phyloP scores from a whole-genome alignment of 92 coral and sea anemone genomes.

The Zoanthus solanderi region DNA sequence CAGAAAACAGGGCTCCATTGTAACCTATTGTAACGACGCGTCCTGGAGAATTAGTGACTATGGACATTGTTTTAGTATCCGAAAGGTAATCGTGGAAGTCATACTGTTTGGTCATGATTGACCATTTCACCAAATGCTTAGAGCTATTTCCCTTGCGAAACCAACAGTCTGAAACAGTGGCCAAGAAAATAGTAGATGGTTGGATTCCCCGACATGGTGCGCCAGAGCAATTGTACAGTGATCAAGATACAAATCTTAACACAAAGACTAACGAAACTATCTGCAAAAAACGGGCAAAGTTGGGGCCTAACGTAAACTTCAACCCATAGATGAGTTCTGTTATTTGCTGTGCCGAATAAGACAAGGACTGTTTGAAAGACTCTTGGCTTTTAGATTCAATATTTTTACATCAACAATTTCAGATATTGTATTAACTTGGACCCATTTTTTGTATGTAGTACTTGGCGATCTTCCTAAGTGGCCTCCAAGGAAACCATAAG shows the following conservation, averaged over 20 bases:
- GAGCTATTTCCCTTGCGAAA: conserved; percentile 31
- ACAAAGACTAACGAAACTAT: conserved; percentile 1
- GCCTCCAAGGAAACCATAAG: too few species aligned
- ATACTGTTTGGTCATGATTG: not conserved
- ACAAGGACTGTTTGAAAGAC: too few species aligned
- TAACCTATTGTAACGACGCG: not conserved
- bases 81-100: conserved; percentile 1
- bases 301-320: too few species aligned
- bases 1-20: conserved; percentile 23
- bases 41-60: conserved; percentile 37
- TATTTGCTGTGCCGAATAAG: too few species aligned
- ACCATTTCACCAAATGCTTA: too few species aligned
- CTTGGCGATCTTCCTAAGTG: too few species aligned
- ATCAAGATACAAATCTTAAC: conserved; percentile 35
- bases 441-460: too few species aligned
- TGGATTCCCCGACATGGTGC: conserved; percentile 32
- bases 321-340: too few species aligned
- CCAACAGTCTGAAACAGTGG: conserved; percentile 32
- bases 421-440: too few species aligned
- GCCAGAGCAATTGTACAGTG: too few species aligned
- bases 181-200: conserved; percentile 36
- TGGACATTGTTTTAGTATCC: conserved; percentile 26
- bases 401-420: too few species aligned
- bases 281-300: conserved; percentile 10
- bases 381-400: too few species aligned